A percentile compares a stretch with the other conserved stretches of the same genome.
Conservation (phyloP, 53 echinoderm and acorn worm genomes). For the Echinarachnius parma region DNA sequence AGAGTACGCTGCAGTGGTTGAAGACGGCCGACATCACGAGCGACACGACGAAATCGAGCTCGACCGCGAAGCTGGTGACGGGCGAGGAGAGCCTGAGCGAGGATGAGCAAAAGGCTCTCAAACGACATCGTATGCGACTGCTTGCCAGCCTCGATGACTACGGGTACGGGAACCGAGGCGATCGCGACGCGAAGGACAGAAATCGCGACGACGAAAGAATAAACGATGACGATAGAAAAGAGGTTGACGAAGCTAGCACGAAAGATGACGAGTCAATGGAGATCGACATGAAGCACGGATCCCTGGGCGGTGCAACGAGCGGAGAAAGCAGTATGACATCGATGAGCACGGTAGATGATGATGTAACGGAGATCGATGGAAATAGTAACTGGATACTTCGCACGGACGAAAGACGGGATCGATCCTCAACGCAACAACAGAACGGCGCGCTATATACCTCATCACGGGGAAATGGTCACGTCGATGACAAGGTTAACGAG, state of each 20-base stretch:
- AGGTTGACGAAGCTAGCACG: background rate
- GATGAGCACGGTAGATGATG: too few relatives aligned
- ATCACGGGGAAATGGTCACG: too few relatives aligned
- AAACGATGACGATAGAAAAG: background rate
- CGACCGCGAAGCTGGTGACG: background rate
- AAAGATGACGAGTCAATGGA: too few relatives aligned
- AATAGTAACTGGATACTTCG: too few relatives aligned
- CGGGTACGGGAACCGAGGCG: conserved; percentile 8
- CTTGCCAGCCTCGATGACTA: conserved; percentile 31
- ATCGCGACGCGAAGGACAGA: background rate
- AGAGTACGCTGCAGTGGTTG: conserved; percentile 16
- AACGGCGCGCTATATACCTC: too few relatives aligned
- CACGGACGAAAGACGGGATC: too few relatives aligned
- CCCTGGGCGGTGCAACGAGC: too few relatives aligned
- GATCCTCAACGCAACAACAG: too few relatives aligned
- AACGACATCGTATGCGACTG: conserved; percentile 21
- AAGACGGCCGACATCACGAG: background rate
- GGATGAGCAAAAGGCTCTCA: conserved; percentile 19
- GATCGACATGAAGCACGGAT: too few relatives aligned
- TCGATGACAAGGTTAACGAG: too few relatives aligned
- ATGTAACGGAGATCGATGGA: too few relatives aligned
- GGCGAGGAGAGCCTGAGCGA: conserved; percentile 16
- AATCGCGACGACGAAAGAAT: background rate
- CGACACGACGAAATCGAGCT: background rate
- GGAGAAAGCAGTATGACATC: too few relatives aligned